These are phyloP conservation scores for Rhingia rostrata DNA, from an alignment of 2,888 invertebrate species.

Conservation along the genomic window DNA sequence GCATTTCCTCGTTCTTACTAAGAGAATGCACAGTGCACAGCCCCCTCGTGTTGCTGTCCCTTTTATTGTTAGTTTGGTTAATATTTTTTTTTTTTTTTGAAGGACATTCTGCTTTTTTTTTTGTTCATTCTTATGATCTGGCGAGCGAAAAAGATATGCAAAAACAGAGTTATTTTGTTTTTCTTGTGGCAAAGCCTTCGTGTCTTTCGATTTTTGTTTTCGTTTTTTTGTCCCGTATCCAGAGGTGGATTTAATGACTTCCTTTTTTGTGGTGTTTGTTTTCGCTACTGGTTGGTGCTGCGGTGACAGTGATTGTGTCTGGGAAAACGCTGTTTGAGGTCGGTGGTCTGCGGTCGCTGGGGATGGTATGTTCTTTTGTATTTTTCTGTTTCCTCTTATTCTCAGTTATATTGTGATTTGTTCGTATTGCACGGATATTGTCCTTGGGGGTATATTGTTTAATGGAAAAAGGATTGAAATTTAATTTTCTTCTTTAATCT, in stretches of 20 bases:
- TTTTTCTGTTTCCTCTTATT: slow-evolving; percentile 22
- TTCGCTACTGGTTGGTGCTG: slow-evolving; percentile 40
- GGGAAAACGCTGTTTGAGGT: slow-evolving; percentile 70
- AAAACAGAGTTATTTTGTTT: slow-evolving; percentile 7
- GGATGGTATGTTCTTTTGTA: slow-evolving; percentile 3
- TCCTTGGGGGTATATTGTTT: slow-evolving; percentile 52
- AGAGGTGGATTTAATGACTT: slow-evolving; percentile 74
- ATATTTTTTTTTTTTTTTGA: slow-evolving; percentile 12
- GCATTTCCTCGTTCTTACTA: slow-evolving; percentile 59
- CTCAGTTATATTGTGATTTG: slow-evolving; percentile 44
- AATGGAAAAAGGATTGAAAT: slow-evolving; percentile 61
- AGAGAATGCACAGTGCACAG: slow-evolving; percentile 50
- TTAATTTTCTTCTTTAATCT: slow-evolving; percentile 63
- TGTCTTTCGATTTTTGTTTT: slow-evolving; percentile 28
- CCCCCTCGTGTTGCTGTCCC: slow-evolving; percentile 56
- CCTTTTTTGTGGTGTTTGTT: slow-evolving; percentile 66
- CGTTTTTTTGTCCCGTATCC: slow-evolving; percentile 6
- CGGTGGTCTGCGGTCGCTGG: slow-evolving; percentile 67
- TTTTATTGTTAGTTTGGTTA: slow-evolving; percentile 58
- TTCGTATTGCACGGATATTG: slow-evolving; percentile 54
- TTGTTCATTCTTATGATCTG: slow-evolving; percentile 19
- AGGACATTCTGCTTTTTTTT: slow-evolving; percentile 43
- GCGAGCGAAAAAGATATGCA: slow-evolving; percentile 44
- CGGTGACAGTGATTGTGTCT: slow-evolving; percentile 74
- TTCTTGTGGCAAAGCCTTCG: slow-evolving; percentile 46